Base-by-base conservation (phyloP, 2,797 vertebrate genomes). In the Leptatherina wallacei region DNA sequence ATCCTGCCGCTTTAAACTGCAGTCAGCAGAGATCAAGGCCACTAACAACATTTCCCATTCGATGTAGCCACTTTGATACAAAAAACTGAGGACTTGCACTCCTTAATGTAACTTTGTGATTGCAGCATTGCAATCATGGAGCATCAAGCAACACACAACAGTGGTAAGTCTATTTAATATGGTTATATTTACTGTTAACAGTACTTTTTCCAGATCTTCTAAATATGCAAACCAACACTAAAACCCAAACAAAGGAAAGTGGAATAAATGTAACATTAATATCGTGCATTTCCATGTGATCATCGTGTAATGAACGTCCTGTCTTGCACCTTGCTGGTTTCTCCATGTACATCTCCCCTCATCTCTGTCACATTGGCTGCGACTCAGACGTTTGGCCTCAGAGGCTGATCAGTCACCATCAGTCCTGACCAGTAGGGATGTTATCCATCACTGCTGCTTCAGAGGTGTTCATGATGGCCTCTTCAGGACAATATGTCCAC, bases 401-500 rank as follows among this genome's bases (percentile, higher is more conserved):
- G 61, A 81, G 65, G 70, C 79, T 52, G 75, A 91, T 90, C 81
- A 66, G 72, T 91, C 82, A 85, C 61, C 40, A 63, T 69, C 85
- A 56, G 65, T 51, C 2, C 69, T 77, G 85, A 83, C 85, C 86
- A 52, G 77, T 52, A 30, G 12, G 32, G 38, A n/a, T 13, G 40
- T 38, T 70, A 85, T 87, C 84, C 58, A 76, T 90, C 87, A 80
- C 0, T 32, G 54, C 63, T 11, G 61, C 44, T 63, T 61, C 62
- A 20, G 49, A 71, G 47, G 69, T 27, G 49, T 49, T 38, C n/a
- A 52, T 24, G 77, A 69, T 44, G 65, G 63, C 57, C 67, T 75
- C 65, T 5, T 85, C 47, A n/a, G 32, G 1, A 56, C 10, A 0
- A 0, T 8, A 44, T 49, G 35, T 13, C 32, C 29, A 20, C 14